Base-by-base conservation (phyloP, 2,113 vertebrate species). In the Acanthochromis polyacanthus region DNA sequence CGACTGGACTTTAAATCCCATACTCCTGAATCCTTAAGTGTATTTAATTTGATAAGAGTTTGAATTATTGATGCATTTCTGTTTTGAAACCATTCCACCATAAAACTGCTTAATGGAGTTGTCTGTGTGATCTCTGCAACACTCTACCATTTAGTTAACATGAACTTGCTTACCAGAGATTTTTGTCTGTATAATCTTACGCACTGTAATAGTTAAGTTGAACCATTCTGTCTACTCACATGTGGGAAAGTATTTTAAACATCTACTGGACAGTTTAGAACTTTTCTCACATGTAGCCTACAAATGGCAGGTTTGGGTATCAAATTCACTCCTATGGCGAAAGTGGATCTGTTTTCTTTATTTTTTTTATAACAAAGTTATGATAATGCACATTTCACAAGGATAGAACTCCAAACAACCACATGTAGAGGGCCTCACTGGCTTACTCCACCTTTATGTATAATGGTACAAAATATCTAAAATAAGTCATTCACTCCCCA, bases 381-480 rank as follows among this genome's bases (percentile, higher is more conserved):
- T 84, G 83, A 91, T 83, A 92, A 93, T 91, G 85, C 86, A 92
- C 92, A 91, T 87, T 92, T 92, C 83, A 93, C 90, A 92, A 89
- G 77, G 88, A 88, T 81, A 82, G 56, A 89, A 92, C 61, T 88
- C 82, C 71, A 85, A 79, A 91, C 80, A 75, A 88, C 75, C 79
- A 82, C 38, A 45, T 66, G 52, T 52, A 17, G 64, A 73, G 48
- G 53, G 61, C 38, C 38, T 17, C 0, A 30, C 4, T 48, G 56
- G 59, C 77, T 63, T 45, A 20, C 74, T 73, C 80, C 65, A 75
- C 56, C n/a, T 64, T 61, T 25, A 80, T 64, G 76, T 75, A 32
- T 50, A 71, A 88, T 82, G 73, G 78, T 90, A 90, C 68, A 89
- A 89, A 91, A 91, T 74, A 80, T 84, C 67, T 79, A 80, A 86